Percentiles rank a stretch among this genome's conserved stretches.
Evolutionary conservation across 1,140 invertebrate genomes (phyloP).

Genomic region (Caenorhabditis brenneri): DNA sequence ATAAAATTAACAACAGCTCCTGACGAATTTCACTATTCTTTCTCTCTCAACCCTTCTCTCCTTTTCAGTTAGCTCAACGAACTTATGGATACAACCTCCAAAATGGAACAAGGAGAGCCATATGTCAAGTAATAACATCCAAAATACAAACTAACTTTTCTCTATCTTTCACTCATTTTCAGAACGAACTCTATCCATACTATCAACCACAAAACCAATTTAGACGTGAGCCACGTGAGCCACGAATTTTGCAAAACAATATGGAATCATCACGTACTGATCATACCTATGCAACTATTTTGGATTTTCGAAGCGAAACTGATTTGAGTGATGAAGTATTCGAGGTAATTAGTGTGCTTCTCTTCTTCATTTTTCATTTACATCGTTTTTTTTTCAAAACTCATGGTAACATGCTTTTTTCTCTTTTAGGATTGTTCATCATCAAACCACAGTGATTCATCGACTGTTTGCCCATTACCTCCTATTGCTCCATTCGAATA

Average conservation of each 20-base stretch:
- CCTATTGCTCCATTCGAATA: background rate
- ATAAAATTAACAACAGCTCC: background rate
- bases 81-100: constrained; percentile 18
- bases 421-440: constrained; percentile 5
- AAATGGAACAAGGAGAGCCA: constrained; percentile 1
- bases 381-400: background rate
- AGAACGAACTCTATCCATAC: constrained; percentile 39
- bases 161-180: constrained; percentile 9
- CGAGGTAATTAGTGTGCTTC: background rate
- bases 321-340: constrained; percentile 22
- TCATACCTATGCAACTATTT: background rate
- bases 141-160: background rate
- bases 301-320: background rate
- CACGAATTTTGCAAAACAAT: background rate
- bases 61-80: constrained; percentile 21
- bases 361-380: background rate
- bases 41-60: background rate
- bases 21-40: background rate
- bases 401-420: too few relatives aligned
- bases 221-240: background rate
- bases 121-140: constrained; percentile 26
- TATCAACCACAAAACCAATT: background rate
- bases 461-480: background rate
- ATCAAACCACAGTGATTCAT: background rate
- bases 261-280: background rate